Evolutionary conservation across 1,140 invertebrate genomes (phyloP).

Genomic region (Atta colombica): DNA sequence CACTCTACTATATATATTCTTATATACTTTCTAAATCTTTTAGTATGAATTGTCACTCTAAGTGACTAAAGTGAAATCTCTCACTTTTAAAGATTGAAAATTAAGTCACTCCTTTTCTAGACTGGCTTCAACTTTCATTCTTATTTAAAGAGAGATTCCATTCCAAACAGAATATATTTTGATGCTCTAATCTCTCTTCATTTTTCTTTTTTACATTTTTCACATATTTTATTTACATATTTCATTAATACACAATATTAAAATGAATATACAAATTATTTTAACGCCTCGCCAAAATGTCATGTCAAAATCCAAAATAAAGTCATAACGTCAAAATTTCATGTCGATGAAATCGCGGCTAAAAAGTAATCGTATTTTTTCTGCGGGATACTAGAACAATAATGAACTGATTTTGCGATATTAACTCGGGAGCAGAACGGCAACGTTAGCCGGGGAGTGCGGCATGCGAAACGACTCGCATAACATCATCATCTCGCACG

Average conservation of each 20-base stretch:
- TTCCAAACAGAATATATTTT: too few species aligned
- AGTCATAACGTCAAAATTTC: neutral
- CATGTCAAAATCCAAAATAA: neutral
- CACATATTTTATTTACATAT: neutral
- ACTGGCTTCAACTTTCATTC: too few species aligned
- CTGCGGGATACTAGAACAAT: neutral
- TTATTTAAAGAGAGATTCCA: too few species aligned
- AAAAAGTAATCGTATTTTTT: slow-evolving; percentile 16
- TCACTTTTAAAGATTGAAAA: too few species aligned
- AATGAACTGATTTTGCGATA: slow-evolving; percentile 30
- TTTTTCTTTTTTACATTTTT: neutral
- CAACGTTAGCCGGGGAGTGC: slow-evolving; percentile 20
- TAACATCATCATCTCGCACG: slow-evolving; percentile 64
- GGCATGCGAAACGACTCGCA: slow-evolving; percentile 47
- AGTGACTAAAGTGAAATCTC: too few species aligned
- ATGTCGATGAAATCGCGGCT: neutral
- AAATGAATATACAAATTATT: neutral
- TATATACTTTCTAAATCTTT: too few species aligned
- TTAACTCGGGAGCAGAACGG: slow-evolving; percentile 18
- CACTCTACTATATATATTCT: neutral
- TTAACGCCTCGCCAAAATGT: neutral
- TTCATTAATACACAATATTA: neutral
- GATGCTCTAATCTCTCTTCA: neutral
- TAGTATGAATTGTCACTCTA: too few species aligned
- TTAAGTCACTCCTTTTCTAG: too few species aligned